Evolutionary conservation across 2,113 vertebrate genomes (phyloP), one percentile per base, ranked within the genome.

Genomic region (Edolisoma coerulescens): DNA sequence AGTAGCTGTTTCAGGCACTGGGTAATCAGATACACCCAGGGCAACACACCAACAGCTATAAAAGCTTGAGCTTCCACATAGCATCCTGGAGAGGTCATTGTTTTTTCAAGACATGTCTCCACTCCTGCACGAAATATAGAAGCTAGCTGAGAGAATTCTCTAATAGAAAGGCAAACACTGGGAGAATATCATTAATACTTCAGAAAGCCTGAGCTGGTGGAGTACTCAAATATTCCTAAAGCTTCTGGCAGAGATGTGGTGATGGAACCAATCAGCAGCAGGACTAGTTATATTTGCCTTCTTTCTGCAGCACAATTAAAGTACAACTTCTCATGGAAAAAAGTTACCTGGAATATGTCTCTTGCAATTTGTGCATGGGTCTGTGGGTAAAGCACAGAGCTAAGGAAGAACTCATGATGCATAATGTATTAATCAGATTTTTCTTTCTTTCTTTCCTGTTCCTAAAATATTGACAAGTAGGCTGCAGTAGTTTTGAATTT

Each of bases 81-180:
- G 60, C 79, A 89, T 86, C 92, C 76, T 77, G 52, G 41, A 84
- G 88, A 96, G 85, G 85, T 94, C 85, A 91, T 92, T 93, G 92
- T 67, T 94, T 95, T 90, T 96, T 68, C 90, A 93, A 70, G 88
- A 64, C 52, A 37, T 71, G 84, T 95, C 87, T 96, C 59, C 30
- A 35, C 44, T 94, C 59, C 80, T 56, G 54, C 74, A 77, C 9
- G 6, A 91, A 90, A 82, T 77, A 56, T 24, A 75, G 57, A 53
- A 85, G 37, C 59, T 26, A 86, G 50, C 47, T 80, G 57, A 65
- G 52, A 92, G 79, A 95, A 92, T 92, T 89, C 56, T 92, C 52
- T 57, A 67, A 15, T 19, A 87, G 80, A 64, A 88, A 80, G 42
- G 37, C 64, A 89, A 90, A 90, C 35, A 23, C 32, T 67, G 33